These are phyloP conservation scores for Podilymbus podiceps DNA, from an alignment of 2,113 vertebrate genomes.

Conservation along the genomic window DNA sequence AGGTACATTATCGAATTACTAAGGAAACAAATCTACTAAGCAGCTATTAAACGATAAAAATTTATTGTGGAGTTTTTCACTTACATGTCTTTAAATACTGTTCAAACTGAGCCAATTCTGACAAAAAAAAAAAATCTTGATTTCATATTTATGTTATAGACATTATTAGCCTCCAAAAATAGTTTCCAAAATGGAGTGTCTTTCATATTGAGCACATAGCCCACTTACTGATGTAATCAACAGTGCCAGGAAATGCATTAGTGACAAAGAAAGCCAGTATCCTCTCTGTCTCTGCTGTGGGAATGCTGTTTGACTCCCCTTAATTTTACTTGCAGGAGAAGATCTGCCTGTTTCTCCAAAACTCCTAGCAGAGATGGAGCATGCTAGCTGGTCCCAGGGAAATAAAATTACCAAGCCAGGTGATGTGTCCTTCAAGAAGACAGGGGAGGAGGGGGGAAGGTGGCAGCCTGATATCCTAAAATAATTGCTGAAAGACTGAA, in stretches of 20 bases:
- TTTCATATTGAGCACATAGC: neutral
- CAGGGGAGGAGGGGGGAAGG: neutral
- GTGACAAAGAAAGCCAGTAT: neutral
- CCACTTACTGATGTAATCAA: neutral
- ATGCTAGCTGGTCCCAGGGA: neutral
- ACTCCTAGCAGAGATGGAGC: neutral
- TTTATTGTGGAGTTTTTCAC: neutral
- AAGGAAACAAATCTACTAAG: neutral
- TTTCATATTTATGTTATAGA: neutral
- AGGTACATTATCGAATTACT: neutral
- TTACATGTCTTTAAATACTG: neutral
- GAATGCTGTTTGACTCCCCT: neutral
- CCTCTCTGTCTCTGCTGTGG: neutral
- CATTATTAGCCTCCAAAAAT: neutral
- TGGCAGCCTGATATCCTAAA: neutral
- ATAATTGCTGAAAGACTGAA: neutral
- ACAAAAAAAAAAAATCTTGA: neutral
- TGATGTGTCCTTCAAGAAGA: neutral
- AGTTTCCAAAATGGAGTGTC: neutral
- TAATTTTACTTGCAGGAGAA: neutral
- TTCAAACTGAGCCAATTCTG: neutral
- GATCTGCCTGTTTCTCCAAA: neutral
- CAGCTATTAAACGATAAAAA: neutral
- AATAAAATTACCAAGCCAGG: neutral
- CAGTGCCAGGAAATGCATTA: neutral